Conservation (phyloP, 1,140 invertebrate species). For the Hylaeus anthracinus region DNA sequence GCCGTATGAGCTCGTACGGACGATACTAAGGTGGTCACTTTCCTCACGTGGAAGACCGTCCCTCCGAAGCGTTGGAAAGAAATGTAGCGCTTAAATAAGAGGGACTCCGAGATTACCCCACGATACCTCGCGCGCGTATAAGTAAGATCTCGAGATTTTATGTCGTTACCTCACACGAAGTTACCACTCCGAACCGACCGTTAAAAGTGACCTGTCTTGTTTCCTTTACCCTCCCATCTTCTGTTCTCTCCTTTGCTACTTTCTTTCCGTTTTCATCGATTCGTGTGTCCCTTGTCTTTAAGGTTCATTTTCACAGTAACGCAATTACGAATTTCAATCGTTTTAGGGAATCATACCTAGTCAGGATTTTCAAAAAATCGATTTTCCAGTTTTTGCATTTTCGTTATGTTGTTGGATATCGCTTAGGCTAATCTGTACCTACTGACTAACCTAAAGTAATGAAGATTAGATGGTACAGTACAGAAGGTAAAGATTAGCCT, state of each 20-base stretch:
- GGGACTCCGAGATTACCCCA: conserved; percentile 63
- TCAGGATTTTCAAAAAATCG: too few species aligned
- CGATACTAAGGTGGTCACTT: conserved; percentile 65
- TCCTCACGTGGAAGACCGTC: conserved; percentile 49
- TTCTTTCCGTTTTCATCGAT: conserved; percentile 20
- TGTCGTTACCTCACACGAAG: conserved; percentile 74
- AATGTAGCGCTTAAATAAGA: conserved; percentile 69
- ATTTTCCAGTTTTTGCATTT: too few species aligned
- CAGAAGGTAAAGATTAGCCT: too few species aligned
- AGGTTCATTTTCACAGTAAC: too few species aligned
- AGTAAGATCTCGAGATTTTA: conserved; percentile 73
- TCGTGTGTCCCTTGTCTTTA: background rate
- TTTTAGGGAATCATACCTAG: too few species aligned
- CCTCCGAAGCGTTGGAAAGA: conserved; percentile 52
- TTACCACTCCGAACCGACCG: conserved; percentile 51
- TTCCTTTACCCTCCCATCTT: background rate
- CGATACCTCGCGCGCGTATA: conserved; percentile 57
- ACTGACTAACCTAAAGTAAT: too few species aligned
- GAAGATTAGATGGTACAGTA: too few species aligned
- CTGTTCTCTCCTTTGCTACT: background rate
- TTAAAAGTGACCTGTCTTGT: conserved; percentile 44
- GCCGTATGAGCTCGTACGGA: conserved; percentile 52
- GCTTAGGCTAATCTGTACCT: too few species aligned
- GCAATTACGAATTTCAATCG: too few species aligned
- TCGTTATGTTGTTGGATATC: too few species aligned